Evolutionary conservation across 2,113 vertebrate genomes (phyloP), one percentile per base, ranked within the genome.

Genomic region (Apodemus sylvaticus): DNA sequence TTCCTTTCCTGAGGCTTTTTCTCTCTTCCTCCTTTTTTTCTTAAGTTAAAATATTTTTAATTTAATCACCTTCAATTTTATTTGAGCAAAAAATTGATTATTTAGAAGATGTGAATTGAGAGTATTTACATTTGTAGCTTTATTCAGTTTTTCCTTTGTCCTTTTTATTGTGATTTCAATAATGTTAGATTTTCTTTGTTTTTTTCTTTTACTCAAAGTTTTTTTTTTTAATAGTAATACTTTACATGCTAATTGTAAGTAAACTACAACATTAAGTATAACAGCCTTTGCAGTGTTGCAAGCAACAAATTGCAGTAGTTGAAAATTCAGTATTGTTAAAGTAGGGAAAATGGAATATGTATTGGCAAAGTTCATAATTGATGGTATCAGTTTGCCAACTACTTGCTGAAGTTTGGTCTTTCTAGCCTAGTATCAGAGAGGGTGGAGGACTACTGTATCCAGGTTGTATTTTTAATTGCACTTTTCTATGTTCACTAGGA

Each of bases 291-390:
- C 94, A 96, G 91, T 76, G 42, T 0, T 91, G 34, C n/a, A 94
- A 71, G n/a, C 55, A 58, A 89, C 83, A 91, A 91, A 86, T 91
- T 4, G 76, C 36, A n/a, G 42, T 85, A 48, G 51, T 94, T 96
- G 94, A 78, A 93, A 97, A 96, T 68, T 16, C 20, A 60, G 17
- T 70, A 34, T 77, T 88, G 20, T 78, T 97, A 94, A 66, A 74
- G 22, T 96, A 48, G 17, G 71, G 92, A 91, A 94, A 71, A 74
- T 89, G 14, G 17, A 31, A 19, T 24, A 95, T 96, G 90, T 96
- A 66, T 82, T 78, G 58, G 24, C 77, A 93, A 0, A 89, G 93
- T 82, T 82, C 60, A 93, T 29, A 68, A 53, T 81, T 79, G 53
- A 36, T 96, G 16, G 2, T 11, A 36, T 92, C 1, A 58, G 48